Percentiles rank a stretch among this genome's conserved stretches.
Conservation (phyloP, 2,113 vertebrate species). For the Pogonocichla stellata region DNA sequence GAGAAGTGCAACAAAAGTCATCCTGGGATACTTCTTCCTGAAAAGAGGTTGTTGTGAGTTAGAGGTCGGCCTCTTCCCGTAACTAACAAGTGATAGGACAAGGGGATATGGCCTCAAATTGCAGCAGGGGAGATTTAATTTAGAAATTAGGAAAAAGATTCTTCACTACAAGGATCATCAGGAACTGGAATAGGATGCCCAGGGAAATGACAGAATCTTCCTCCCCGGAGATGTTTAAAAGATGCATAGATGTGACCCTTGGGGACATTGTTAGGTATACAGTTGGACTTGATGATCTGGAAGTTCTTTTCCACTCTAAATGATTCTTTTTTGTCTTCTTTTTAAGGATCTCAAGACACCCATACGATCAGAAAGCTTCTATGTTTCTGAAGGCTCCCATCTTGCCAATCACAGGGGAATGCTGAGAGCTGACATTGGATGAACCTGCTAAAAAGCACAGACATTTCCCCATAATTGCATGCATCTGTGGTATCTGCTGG, state of each 20-base stretch:
- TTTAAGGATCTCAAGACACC: not conserved
- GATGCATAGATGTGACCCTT: not conserved
- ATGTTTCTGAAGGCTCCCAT: not conserved
- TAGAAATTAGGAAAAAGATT: not conserved
- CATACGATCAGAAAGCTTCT: not conserved
- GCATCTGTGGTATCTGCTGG: not conserved
- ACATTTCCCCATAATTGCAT: not conserved
- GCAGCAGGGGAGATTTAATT: not conserved
- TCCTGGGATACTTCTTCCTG: not conserved
- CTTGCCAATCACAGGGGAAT: not conserved
- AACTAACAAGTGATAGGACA: not conserved
- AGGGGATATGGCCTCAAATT: not conserved
- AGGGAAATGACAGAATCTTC: not conserved
- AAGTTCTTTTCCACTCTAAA: not conserved
- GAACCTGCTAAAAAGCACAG: not conserved
- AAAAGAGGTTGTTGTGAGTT: not conserved
- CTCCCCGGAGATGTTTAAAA: not conserved
- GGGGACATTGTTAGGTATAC: no score
- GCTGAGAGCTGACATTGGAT: not conserved
- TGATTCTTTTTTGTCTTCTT: not conserved
- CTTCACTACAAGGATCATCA: not conserved
- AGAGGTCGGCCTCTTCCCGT: accelerated
- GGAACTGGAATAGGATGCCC: not conserved
- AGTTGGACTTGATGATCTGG: not conserved
- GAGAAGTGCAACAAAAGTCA: not conserved